Base-by-base conservation (phyloP, 2,888 invertebrate genomes). In the Agrilus cyanescens region DNA sequence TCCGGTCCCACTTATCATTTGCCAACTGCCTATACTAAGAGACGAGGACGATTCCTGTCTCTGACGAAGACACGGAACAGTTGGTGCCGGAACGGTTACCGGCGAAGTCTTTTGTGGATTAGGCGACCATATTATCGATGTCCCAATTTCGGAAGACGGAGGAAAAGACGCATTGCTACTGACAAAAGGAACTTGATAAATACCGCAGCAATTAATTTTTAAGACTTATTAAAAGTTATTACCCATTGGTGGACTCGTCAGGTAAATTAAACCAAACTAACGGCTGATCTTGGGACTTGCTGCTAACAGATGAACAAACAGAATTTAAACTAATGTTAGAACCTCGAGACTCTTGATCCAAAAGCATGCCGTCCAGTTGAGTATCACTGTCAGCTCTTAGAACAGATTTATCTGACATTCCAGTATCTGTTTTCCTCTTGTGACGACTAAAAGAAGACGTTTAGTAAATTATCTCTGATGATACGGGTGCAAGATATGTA, bases 1-100 rank as follows among this genome's bases (percentile, higher is more conserved):
- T 13, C 82, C 82, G 8, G 79, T 75, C 7, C 75, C 77, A 8
- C 77, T 76, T 45, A 82, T 77, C 58, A 82, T 72, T 59, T 80
- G 80, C 82, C 82, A 82, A 53, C 81, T 81, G 42, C 76, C 76
- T 36, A 69, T 68, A 48, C 72, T 71, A 38, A 71, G 66, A 14
- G 54, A 60, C 30, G 77, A 74, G 12, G 77, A 76, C 38, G 66
- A 64, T 52, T 78, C 78, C 50, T 76, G 74, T 18, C 76, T 68
- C 53, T 75, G 73, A 29, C 78, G 70, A 29, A 67, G 49, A 36
- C 67, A 45, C 15, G 50, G 46, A 41, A 71, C 69, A 38, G 69
- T 66, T 36, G 80, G 80, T 39, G 69, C 67, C 37, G 80, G 80
- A 49, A 80, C 78, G 12, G 79, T 74, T 30, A 80, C 76, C 4